These are phyloP conservation scores for Huso huso DNA, from an alignment of 2,797 vertebrate species.

Conservation along the genomic window DNA sequence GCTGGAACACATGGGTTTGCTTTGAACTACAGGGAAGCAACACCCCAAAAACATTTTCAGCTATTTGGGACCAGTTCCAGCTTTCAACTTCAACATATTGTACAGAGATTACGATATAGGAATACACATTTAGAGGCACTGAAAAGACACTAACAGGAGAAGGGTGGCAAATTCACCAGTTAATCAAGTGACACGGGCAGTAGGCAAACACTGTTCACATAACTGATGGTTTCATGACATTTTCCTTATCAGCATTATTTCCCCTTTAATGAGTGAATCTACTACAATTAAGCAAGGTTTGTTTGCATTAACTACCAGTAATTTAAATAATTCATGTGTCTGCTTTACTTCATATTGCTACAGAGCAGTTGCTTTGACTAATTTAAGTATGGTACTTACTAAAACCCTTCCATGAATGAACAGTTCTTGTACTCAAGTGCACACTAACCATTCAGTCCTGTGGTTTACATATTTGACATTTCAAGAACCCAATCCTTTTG, in stretches of 20 bases:
- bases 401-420: background rate
- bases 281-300: constrained; percentile 13
- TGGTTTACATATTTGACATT: background rate
- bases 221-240: background rate
- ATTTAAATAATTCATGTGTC: background rate
- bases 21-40: too few species aligned
- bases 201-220: background rate
- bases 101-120: too few species aligned
- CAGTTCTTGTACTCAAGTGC: constrained; percentile 10
- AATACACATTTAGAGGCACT: background rate
- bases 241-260: background rate
- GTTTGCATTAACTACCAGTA: background rate
- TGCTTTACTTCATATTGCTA: background rate
- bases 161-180: background rate
- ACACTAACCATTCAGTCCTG: background rate
- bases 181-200: background rate
- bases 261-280: constrained; percentile 13
- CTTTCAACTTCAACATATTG: too few species aligned
- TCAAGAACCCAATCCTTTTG: background rate
- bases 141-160: background rate
- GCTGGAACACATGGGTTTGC: too few species aligned
- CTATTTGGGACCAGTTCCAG: too few species aligned
- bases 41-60: too few species aligned
- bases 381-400: constrained; percentile 4
- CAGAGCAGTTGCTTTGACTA: background rate